Conservation (phyloP, 2,797 vertebrate species). For the Sebastes trivittatus region DNA sequence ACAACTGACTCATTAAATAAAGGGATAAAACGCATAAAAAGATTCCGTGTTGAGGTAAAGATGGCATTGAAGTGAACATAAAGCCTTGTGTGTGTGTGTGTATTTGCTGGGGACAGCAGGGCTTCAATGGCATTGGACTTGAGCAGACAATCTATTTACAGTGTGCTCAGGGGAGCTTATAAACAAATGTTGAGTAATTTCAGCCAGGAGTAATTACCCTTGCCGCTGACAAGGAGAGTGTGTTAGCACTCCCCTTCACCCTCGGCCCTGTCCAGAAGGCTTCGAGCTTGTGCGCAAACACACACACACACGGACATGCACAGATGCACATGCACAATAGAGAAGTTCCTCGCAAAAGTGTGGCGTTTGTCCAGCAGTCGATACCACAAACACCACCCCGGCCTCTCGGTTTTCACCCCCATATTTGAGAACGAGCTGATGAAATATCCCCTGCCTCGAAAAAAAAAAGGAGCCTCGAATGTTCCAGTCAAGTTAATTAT, state of each 20-base stretch:
- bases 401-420: constrained; percentile 2
- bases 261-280: constrained; percentile 98
- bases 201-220: constrained; percentile 99
- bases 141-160: constrained; percentile 99
- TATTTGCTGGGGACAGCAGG: constrained; percentile 85
- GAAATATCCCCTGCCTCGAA: constrained; percentile 30
- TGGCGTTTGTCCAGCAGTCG: constrained; percentile 64
- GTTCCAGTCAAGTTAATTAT: neutral
- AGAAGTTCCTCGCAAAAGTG: constrained; percentile 44
- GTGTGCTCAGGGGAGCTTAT: constrained; percentile 98
- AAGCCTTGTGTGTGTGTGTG: constrained; percentile 9
- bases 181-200: constrained; percentile 99
- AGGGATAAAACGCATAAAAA: constrained; percentile 64
- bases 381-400: constrained; percentile 35
- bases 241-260: constrained; percentile 99
- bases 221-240: constrained; percentile 98
- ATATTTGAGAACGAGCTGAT: constrained; percentile 19
- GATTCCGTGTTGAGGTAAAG: constrained; percentile 79
- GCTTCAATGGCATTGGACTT: constrained; percentile 96
- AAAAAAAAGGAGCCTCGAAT: constrained; percentile 6
- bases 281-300: constrained; percentile 66
- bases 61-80: constrained; percentile 24
- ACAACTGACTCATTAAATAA: constrained; percentile 68
- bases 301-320: constrained; percentile 26
- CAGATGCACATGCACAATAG: constrained; percentile 31